These are phyloP conservation scores for Morpho deidamia DNA, from an alignment of 2,888 invertebrate genomes.

Conservation along the genomic window DNA sequence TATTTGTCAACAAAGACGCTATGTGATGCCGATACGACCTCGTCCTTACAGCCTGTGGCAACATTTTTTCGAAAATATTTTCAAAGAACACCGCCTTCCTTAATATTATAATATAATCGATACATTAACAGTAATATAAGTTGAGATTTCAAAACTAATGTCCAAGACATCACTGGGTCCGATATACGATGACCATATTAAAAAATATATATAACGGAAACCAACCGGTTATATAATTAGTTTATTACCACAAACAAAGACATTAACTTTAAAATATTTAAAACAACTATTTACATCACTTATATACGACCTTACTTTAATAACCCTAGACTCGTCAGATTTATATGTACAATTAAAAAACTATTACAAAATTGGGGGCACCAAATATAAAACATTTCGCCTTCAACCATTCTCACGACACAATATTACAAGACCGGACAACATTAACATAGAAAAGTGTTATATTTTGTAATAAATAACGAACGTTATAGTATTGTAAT, in stretches of 20 bases:
- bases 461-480: conserved; percentile 20
- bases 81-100: too few relatives aligned
- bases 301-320: conserved; percentile 9
- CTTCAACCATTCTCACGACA: conserved; percentile 22
- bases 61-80: too few relatives aligned
- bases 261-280: conserved; percentile 9
- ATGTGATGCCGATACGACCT: too few relatives aligned
- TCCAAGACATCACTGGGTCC: background rate
- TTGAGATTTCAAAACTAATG: background rate
- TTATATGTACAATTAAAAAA: conserved; percentile 16
- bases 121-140: background rate
- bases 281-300: conserved; percentile 5
- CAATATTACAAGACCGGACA: conserved; percentile 18
- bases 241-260: conserved; percentile 9
- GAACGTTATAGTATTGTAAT: background rate
- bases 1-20: too few relatives aligned
- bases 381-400: conserved; percentile 12
- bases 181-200: background rate
- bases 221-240: background rate
- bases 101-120: too few relatives aligned
- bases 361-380: conserved; percentile 16
- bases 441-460: conserved; percentile 23
- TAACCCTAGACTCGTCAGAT: conserved; percentile 12
- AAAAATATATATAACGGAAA: conserved; percentile 7
- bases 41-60: too few relatives aligned